Conservation (phyloP, 1,140 invertebrate species). For the Tribolium castaneum region DNA sequence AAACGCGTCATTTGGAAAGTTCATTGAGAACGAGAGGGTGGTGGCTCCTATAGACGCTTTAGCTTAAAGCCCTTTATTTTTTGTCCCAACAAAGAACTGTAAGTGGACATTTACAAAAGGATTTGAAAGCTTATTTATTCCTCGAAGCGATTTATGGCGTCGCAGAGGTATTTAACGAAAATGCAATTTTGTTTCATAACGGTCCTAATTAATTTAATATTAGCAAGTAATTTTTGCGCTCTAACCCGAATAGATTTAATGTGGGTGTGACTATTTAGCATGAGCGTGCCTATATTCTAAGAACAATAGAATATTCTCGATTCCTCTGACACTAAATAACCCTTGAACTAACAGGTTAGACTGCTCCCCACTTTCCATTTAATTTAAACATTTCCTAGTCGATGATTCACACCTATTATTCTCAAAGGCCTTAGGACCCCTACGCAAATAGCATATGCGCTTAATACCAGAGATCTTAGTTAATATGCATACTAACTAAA, state of each 20-base stretch:
- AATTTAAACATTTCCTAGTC: slow-evolving; percentile 34
- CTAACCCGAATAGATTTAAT: not conserved
- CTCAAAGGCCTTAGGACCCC: not conserved
- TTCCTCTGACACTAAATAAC: slow-evolving; percentile 21
- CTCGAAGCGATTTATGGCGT: not conserved
- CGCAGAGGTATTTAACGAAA: not conserved
- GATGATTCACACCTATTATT: slow-evolving; percentile 5
- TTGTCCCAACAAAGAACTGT: slow-evolving; percentile 7
- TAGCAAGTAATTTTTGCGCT: not conserved
- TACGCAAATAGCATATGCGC: too few species aligned
- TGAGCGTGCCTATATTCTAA: not conserved
- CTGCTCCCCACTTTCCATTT: slow-evolving; percentile 11
- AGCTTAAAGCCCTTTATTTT: slow-evolving; percentile 22
- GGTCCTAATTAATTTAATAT: slow-evolving; percentile 21
- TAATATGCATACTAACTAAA: too few species aligned
- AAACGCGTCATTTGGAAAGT: not conserved
- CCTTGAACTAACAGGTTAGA: slow-evolving; percentile 13
- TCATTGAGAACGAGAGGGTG: not conserved
- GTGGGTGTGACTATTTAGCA: slow-evolving; percentile 2
- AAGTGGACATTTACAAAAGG: slow-evolving; percentile 34
- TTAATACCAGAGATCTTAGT: too few species aligned
- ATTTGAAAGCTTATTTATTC: slow-evolving; percentile 14
- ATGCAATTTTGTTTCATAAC: not conserved
- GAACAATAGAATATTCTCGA: slow-evolving; percentile 29
- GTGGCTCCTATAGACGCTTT: not conserved